Evolutionary conservation across 1,140 invertebrate species (phyloP).

Genomic region (Neelides sp.): DNA sequence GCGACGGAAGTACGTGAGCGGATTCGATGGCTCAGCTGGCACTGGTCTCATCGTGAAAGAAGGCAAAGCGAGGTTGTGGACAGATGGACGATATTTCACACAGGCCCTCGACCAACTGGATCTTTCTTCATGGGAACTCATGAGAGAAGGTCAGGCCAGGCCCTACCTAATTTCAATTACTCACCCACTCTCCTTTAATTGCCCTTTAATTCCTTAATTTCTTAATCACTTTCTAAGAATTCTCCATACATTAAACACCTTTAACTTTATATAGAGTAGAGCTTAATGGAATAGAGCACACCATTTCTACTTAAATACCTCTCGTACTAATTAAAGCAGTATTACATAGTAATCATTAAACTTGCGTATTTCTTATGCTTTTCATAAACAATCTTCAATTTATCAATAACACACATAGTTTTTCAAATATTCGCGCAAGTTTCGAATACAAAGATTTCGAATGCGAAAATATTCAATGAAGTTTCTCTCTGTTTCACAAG

Average conservation of each 20-base stretch:
- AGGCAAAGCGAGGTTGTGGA: slow-evolving; percentile 72
- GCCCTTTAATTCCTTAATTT: no score
- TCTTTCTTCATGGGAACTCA: slow-evolving; percentile 51
- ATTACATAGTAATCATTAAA: no score
- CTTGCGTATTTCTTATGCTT: no score
- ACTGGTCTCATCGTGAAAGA: slow-evolving; percentile 64
- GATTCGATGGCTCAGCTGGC: slow-evolving; percentile 71
- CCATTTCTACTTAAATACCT: no score
- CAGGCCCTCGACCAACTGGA: slow-evolving; percentile 60
- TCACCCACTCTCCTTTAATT: no score
- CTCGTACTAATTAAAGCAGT: no score
- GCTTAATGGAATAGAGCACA: not conserved
- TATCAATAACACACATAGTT: not conserved
- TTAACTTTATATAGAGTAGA: not conserved
- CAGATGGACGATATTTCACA: slow-evolving; percentile 84
- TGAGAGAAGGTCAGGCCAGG: slow-evolving; percentile 50
- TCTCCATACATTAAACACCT: slow-evolving; percentile 14
- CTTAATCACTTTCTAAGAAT: slow-evolving; percentile 21
- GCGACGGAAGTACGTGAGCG: slow-evolving; percentile 65
- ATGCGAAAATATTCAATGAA: no score
- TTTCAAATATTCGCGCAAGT: slow-evolving; percentile 42
- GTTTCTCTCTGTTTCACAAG: no score
- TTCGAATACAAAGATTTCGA: no score
- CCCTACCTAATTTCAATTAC: no score
- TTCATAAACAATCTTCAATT: not conserved